Base-by-base conservation (phyloP, 2,888 invertebrate species). In the Oligia strigilis region DNA sequence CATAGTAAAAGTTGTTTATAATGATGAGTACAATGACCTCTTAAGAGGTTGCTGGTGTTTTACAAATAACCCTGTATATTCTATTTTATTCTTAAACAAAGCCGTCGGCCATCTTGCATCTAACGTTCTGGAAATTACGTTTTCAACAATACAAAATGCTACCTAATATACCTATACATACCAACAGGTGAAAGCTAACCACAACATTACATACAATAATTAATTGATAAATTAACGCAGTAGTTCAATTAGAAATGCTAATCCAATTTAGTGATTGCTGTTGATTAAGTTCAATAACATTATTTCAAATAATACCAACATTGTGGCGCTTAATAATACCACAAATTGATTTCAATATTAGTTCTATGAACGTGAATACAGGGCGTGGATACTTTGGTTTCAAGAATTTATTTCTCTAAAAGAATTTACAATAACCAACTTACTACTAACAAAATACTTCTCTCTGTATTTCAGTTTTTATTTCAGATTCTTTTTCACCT, bases 331-430 rank as follows among this genome's bases (percentile, higher is more conserved):
- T 52, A 62, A 49, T 4, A 46, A 14, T 1, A 58, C 23, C 67
- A 17, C 67, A 69, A 80, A 80, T 81, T 80, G 46, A 40, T 74
- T 69, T 49, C 19, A 64, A 46, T 81, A 67, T 60, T 52, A 66
- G 49, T 43, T 66, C 0, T 17, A 40, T 40, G 0, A 13, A 46
- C 23, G 4, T 40, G 8, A 71, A 29, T 66, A 46, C 3, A 36
- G 14, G 13, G 23, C 49, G 43, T 46, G 4, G 13, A 23, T 52
- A 13, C 0, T 17, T 40, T 0, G 40, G 40, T 40, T 40, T 40
- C 40, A 40, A 40, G 40, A 40, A 40, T 40, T 40, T 40, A 40
- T 40, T 40, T 40, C 40, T 40, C 5, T 40, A 40, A 40, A 40
- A 40, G 40, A 40, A 40, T 40, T 4, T 40, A 40, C 40, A 40